These are phyloP conservation scores for Saccostrea glomerata DNA, from an alignment of 1,140 invertebrate species.

Conservation along the genomic window DNA sequence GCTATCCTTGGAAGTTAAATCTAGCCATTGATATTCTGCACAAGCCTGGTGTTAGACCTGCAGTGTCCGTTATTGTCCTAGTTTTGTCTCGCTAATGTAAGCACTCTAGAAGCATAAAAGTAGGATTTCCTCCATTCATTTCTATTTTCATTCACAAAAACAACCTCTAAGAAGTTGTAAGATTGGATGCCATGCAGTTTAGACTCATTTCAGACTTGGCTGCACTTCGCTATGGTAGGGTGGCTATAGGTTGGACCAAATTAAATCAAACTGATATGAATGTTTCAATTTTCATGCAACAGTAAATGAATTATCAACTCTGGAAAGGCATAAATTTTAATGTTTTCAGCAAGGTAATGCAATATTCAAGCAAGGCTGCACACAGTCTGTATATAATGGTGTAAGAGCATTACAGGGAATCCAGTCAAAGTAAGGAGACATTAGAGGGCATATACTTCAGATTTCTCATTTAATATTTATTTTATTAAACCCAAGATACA, in stretches of 20 bases:
- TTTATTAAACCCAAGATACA: constrained; percentile 24
- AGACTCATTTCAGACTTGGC: constrained; percentile 10
- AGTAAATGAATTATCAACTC: constrained; percentile 34
- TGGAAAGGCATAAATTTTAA: constrained; percentile 32
- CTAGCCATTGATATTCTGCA: constrained; percentile 51
- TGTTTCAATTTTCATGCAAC: constrained; percentile 38
- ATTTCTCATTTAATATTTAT: constrained; percentile 25
- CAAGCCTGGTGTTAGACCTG: neutral
- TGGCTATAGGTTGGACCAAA: constrained; percentile 23
- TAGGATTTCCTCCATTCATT: constrained; percentile 20
- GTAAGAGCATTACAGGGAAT: neutral
- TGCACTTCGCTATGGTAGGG: neutral
- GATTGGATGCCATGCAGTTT: neutral
- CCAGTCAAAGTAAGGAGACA: constrained; percentile 9
- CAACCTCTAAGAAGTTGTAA: neutral
- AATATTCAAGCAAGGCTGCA: constrained; percentile 26
- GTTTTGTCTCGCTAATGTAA: constrained; percentile 30
- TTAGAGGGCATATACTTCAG: neutral
- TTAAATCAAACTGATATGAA: constrained; percentile 31
- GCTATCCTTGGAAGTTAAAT: constrained; percentile 56
- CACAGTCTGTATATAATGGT: constrained; percentile 10
- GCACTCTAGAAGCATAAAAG: neutral
- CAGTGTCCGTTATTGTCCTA: neutral
- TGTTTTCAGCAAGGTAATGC: constrained; percentile 26
- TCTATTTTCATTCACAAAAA: constrained; percentile 24